A percentile compares a stretch with the other conserved stretches of the same genome.
Evolutionary conservation across 2,888 invertebrate species (phyloP).

Genomic region (Gastracanthus pulcherrimus): DNA sequence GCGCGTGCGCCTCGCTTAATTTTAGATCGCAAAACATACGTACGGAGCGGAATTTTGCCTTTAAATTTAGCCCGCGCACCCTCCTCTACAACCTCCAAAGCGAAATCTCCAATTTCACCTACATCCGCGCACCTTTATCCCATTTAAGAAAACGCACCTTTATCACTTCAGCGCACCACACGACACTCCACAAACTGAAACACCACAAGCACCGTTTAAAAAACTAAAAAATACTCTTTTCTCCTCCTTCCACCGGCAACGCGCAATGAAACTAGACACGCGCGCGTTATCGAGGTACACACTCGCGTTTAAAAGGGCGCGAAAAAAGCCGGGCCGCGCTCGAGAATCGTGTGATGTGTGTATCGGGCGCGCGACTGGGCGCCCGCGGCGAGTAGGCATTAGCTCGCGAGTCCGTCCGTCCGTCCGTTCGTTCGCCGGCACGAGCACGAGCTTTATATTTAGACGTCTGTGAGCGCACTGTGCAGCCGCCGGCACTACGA

Average conservation of each 20-base stretch:
- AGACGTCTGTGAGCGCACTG: slow-evolving; percentile 60
- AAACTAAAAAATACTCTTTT: no score
- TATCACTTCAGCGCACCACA: no score
- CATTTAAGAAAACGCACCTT: no score
- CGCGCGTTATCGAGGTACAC: neutral
- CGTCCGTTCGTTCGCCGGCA: slow-evolving; percentile 17
- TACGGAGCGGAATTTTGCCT: no score
- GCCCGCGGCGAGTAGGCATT: neutral
- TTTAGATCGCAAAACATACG: neutral
- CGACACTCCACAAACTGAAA: no score
- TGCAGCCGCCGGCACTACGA: slow-evolving; percentile 55
- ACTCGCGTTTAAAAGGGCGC: neutral
- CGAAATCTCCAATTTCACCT: no score
- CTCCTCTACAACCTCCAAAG: no score
- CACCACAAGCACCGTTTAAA: no score
- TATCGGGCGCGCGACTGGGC: no score
- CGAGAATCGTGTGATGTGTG: neutral
- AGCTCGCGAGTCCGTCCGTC: neutral
- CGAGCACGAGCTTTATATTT: slow-evolving; percentile 66
- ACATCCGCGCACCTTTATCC: no score
- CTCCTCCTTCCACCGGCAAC: no score
- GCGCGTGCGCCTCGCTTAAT: neutral
- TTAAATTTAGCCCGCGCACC: no score
- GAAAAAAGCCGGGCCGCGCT: neutral
- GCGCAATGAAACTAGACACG: neutral